Base-by-base conservation (phyloP, 2,113 vertebrate species). In the Octodon degus region DNA sequence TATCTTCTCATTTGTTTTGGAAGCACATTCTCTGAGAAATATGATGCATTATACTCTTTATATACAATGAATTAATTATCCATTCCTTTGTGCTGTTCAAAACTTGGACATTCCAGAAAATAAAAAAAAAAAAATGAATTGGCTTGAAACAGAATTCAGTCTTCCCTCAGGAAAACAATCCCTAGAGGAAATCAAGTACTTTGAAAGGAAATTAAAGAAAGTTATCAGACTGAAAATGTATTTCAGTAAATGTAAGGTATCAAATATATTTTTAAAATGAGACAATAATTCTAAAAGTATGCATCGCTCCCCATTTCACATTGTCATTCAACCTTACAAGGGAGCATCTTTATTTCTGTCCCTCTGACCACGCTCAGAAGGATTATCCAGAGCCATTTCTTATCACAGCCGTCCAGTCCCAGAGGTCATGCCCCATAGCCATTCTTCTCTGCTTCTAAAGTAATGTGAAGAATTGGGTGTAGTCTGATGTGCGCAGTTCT, bases 391-490 rank as follows among this genome's bases (percentile, higher is more conserved):
- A 12, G 62, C 72, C 40, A 65, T 90, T 97, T 95, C 97, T 97
- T 97, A 97, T 97, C 97, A 89, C 68, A 50, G 53, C 74, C 12
- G 32, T 81, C 79, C 96, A 97, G 95, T 82, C 65, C 50, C 19
- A 3, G 0, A 93, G 93, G 96, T 92, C 92, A 89, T 43, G 89
- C 74, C 95, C 94, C 67, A 6, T 7, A 68, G 72, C 60, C 82
- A 97, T 97, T 98, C 96, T 95, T 97, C 85, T 95, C 34, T 88
- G 87, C 43, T 8, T 91, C 58, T 77, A 74, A 90, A 96, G 85
- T 58, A 82, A 92, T 97, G 91, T 96, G 43, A 88, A 96, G 67
- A 97, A 89, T 12, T 91, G 97, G 97, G 97, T 97, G 96, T 97
- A 97, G 97, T 85, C 96, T 82, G 6, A 20, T 83, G 34, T 90